Evolutionary conservation across 2,797 vertebrate genomes (phyloP).

Genomic region (Spinus olivaceus): DNA sequence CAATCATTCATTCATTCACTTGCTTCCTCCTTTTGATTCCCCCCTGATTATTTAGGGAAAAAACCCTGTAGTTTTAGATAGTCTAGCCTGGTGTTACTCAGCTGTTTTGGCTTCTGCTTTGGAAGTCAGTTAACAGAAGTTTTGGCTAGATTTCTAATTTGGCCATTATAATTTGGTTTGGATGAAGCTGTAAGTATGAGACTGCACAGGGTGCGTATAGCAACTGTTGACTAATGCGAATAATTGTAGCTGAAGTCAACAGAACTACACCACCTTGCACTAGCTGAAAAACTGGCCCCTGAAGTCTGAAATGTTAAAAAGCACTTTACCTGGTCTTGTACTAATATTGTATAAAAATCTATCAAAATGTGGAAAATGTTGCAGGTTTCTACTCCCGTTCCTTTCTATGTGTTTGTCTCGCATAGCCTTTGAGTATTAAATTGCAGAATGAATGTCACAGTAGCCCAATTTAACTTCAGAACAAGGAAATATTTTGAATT

Average conservation of each 20-base stretch:
- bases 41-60: background rate
- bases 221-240: background rate
- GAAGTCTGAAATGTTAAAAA: background rate
- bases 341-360: background rate
- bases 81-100: background rate
- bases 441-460: constrained; percentile 64
- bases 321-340: background rate
- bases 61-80: background rate
- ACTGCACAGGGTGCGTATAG: background rate
- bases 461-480: constrained; percentile 68
- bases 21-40: background rate
- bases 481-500: constrained; percentile 77
- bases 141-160: background rate
- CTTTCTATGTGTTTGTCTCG: background rate
- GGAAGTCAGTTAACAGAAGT: background rate
- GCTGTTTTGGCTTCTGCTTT: background rate
- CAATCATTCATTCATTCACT: background rate
- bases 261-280: background rate
- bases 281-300: background rate
- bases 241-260: background rate
- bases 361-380: background rate
- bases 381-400: background rate
- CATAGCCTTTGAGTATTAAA: constrained; percentile 51
- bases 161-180: background rate
- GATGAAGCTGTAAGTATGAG: background rate